phyloP scores from a whole-genome alignment of 1,140 invertebrate species.

The Nylanderia fulva region DNA sequence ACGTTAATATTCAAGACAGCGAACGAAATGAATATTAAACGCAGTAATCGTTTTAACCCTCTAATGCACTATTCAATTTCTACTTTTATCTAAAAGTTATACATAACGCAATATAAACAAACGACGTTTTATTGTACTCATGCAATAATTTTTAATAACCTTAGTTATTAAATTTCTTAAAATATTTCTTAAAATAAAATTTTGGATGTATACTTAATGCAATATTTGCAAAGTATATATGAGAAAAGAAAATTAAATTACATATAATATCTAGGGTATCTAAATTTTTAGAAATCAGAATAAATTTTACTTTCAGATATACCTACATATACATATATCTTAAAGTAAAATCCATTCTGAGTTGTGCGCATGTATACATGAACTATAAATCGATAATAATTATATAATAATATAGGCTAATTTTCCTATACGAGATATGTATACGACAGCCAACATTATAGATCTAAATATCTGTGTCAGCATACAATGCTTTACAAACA shows the following conservation, averaged over 20 bases:
- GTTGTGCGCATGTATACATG: background rate
- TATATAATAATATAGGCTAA: background rate
- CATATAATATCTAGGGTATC: background rate
- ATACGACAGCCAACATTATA: too few relatives aligned
- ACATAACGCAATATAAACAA: background rate
- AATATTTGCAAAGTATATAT: background rate
- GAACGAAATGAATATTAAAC: constrained; percentile 83
- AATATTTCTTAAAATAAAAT: too few relatives aligned
- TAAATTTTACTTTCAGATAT: too few relatives aligned
- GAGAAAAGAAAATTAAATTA: background rate
- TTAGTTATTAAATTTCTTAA: too few relatives aligned
- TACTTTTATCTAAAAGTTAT: constrained; percentile 25
- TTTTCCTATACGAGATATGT: background rate
- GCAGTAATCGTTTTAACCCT: constrained; percentile 82
- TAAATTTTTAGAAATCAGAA: too few relatives aligned
- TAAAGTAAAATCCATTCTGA: background rate
- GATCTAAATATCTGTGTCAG: background rate
- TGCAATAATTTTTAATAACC: constrained; percentile 10
- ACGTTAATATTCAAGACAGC: constrained; percentile 82
- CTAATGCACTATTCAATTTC: constrained; percentile 11
- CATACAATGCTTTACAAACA: background rate
- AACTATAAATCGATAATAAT: constrained; percentile 1
- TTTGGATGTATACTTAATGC: background rate
- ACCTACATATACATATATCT: background rate
- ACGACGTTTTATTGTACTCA: background rate